These are phyloP conservation scores for Sinella curviseta DNA, from an alignment of 1,140 invertebrate genomes.

Conservation along the genomic window DNA sequence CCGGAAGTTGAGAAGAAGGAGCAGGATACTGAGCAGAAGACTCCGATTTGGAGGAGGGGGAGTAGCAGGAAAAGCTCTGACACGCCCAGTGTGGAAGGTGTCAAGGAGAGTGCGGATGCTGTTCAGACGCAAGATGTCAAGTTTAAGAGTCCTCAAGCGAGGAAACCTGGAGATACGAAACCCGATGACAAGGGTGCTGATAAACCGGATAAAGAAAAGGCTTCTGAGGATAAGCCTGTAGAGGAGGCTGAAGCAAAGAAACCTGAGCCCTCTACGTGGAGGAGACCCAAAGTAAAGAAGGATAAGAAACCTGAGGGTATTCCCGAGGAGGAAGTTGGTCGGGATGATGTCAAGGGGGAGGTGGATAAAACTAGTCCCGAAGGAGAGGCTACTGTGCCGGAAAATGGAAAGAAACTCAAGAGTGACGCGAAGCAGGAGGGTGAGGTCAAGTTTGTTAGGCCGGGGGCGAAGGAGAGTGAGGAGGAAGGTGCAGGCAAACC, in stretches of 20 bases:
- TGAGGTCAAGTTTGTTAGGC: not conserved
- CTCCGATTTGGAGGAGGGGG: slow-evolving; percentile 53
- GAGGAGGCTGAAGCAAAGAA: not conserved
- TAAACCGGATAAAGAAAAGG: not conserved
- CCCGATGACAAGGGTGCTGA: slow-evolving; percentile 53
- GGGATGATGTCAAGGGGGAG: too few species aligned
- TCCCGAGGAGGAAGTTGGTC: too few species aligned
- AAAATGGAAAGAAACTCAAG: too few species aligned
- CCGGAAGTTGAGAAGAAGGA: slow-evolving; percentile 39
- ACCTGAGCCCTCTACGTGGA: not conserved
- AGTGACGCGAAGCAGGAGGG: not conserved
- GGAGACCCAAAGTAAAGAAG: not conserved
- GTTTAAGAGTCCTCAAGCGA: slow-evolving; percentile 52
- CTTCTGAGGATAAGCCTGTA: not conserved
- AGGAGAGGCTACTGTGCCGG: not conserved
- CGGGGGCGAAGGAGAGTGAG: not conserved
- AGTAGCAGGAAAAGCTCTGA: slow-evolving; percentile 21
- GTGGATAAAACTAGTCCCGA: not conserved
- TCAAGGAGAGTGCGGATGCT: slow-evolving; percentile 28
- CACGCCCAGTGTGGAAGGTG: slow-evolving; percentile 49
- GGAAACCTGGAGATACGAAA: slow-evolving; percentile 60
- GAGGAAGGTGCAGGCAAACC: not conserved
- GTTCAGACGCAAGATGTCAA: slow-evolving; percentile 34
- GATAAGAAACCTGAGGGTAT: not conserved
- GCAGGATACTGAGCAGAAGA: slow-evolving; percentile 55